Evolutionary conservation across 2,113 vertebrate genomes (phyloP), one percentile per base, ranked within the genome.

Genomic region (Tautogolabrus adspersus): DNA sequence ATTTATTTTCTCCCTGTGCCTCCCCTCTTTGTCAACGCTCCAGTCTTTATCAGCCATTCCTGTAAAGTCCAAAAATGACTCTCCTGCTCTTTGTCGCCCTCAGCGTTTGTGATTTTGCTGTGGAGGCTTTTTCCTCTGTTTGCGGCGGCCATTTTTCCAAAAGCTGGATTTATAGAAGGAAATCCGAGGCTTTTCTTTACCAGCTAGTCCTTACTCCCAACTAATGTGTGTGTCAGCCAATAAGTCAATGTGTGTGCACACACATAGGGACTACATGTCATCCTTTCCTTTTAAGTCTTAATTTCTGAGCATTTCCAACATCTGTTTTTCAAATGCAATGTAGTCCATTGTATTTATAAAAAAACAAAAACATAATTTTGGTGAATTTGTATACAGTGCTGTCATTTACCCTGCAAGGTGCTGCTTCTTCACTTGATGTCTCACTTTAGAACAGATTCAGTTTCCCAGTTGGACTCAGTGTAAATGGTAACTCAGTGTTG

Each of bases 81-180:
- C 75, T 62, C 46, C 61, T 73, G 58, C 80, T 70, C 67, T 76
- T 76, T 87, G 58, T 30, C 51, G 66, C 70, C 67, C 69, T 75
- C 57, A 52, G 71, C 72, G n/a, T 83, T 82, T 75, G 63, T 44
- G 75, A 72, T 86, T 92, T 83, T 61, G 82, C 85, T 81, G 90
- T 76, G 64, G 64, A 65, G 61, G 85, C 91, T 83, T 79, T 91
- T 91, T 87, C 38, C 26, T 75, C 81, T 86, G 72, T 92, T 87
- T 90, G 72, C 70, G 69, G 76, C 66, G 72, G 84, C 77, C 80
- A 79, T 87, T 83, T 23, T 75, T 85, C 81, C 74, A 82, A 87
- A 92, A 91, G 30, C 77, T 83, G 58, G 92, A 87, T 93, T 88
- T 91, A 91, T 72, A 71, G 75, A 46, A 67, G 47, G 75, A 90